phyloP scores from a whole-genome alignment of 2,113 vertebrate species.

The Pterocles burchelli region DNA sequence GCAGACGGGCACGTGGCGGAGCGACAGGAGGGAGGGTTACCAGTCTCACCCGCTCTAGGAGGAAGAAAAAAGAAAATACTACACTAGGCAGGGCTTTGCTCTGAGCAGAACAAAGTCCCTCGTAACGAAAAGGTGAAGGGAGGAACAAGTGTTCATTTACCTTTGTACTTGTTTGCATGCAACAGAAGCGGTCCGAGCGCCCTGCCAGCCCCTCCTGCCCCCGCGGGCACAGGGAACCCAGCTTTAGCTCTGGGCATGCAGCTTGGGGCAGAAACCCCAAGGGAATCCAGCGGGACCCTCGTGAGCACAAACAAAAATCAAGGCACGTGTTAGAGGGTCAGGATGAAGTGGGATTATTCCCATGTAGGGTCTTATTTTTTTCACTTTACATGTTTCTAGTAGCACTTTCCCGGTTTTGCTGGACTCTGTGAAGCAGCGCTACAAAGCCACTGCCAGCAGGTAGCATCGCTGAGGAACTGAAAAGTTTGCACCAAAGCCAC shows the following conservation, averaged over 20 bases:
- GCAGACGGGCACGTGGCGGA: accelerated
- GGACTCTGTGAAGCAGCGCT: accelerated
- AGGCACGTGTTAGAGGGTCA: neutral
- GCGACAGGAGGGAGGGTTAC: neutral
- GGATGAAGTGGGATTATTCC: neutral
- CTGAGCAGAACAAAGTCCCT: neutral
- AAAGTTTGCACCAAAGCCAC: neutral
- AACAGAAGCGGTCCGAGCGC: neutral
- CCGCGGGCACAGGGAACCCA: neutral
- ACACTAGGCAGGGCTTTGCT: accelerated
- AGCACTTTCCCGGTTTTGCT: neutral
- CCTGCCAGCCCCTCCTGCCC: accelerated
- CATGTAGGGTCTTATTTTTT: neutral
- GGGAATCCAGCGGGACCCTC: accelerated
- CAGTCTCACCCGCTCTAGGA: neutral
- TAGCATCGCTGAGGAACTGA: accelerated
- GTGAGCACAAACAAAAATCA: neutral
- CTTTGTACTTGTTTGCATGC: neutral
- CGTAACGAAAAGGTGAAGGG: neutral
- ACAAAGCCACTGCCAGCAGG: accelerated
- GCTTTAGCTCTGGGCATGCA: neutral
- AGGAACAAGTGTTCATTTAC: neutral
- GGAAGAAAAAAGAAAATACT: neutral
- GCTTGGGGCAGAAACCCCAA: neutral
- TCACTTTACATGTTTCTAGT: neutral